phyloP scores from a whole-genome alignment of 1,140 invertebrate species.

The Dendrolimus kikuchii region DNA sequence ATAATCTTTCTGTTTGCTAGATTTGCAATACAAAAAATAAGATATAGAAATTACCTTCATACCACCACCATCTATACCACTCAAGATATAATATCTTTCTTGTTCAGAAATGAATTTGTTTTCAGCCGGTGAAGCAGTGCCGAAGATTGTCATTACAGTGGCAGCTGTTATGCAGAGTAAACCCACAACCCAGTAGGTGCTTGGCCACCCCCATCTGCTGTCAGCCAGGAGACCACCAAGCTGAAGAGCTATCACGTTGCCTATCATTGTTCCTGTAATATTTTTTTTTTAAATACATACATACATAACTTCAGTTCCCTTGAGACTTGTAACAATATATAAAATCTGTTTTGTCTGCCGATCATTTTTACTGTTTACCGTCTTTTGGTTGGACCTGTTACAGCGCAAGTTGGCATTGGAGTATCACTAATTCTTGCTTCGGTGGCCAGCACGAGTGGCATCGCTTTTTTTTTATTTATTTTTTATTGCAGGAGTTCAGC shows the following conservation, averaged over 20 bases:
- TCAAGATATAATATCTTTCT: slow-evolving; percentile 75
- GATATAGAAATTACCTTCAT: slow-evolving; percentile 21
- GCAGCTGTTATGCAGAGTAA: slow-evolving; percentile 53
- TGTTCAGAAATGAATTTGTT: slow-evolving; percentile 74
- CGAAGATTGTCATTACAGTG: slow-evolving; percentile 49
- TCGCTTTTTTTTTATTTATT: too few species aligned
- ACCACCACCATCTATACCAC: slow-evolving; percentile 19
- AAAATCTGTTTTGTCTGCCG: too few species aligned
- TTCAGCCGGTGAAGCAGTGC: slow-evolving; percentile 64
- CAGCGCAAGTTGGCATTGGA: slow-evolving; percentile 33
- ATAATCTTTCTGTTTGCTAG: too few species aligned
- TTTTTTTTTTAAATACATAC: too few species aligned
- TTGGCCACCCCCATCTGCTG: slow-evolving; percentile 66
- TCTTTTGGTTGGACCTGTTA: background rate
- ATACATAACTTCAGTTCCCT: too few species aligned
- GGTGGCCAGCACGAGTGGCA: slow-evolving; percentile 25
- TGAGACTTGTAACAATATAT: too few species aligned
- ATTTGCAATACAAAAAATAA: too few species aligned
- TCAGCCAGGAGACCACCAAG: slow-evolving; percentile 61
- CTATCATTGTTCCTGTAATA: slow-evolving; percentile 38
- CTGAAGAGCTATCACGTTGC: slow-evolving; percentile 68
- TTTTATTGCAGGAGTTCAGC: too few species aligned
- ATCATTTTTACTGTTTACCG: too few species aligned
- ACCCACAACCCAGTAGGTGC: slow-evolving; percentile 74
- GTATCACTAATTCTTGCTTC: slow-evolving; percentile 40